These are phyloP conservation scores for Agriopis leucophaearia DNA, from an alignment of 2,888 invertebrate species.

Conservation along the genomic window DNA sequence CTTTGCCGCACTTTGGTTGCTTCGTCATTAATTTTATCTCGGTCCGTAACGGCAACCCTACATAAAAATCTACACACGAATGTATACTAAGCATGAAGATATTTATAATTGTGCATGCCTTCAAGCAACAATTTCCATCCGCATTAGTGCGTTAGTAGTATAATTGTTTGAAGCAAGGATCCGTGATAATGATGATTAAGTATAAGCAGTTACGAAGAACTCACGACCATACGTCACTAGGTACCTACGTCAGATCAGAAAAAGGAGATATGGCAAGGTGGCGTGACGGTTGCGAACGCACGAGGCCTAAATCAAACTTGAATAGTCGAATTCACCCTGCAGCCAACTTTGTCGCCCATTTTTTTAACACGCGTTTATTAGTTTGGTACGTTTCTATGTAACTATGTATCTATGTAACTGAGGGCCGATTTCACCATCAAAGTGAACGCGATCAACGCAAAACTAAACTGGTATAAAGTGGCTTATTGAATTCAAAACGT, in stretches of 20 bases:
- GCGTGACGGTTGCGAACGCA: no score
- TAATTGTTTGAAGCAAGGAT: slow-evolving; percentile 27
- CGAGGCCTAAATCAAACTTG: no score
- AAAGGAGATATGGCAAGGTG: background rate
- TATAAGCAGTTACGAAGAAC: slow-evolving; percentile 17
- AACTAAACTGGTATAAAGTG: no score
- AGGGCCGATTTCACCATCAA: no score
- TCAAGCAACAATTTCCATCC: slow-evolving; percentile 24
- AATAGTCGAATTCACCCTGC: no score
- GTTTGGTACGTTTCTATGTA: no score
- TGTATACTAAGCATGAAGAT: background rate
- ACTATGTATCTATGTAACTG: no score
- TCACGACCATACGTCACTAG: background rate
- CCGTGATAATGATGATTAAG: slow-evolving; percentile 18
- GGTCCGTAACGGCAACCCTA: slow-evolving; percentile 10
- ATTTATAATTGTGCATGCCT: slow-evolving; percentile 2
- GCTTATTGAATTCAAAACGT: no score
- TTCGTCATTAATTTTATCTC: slow-evolving; percentile 18
- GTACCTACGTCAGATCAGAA: background rate
- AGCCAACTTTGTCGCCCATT: no score
- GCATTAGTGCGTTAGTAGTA: slow-evolving; percentile 27
- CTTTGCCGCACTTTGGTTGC: slow-evolving; percentile 18
- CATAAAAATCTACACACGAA: slow-evolving; percentile 5
- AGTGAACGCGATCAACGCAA: no score
- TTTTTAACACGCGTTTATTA: no score